Evolutionary conservation across 2,797 vertebrate species (phyloP), one percentile per base, ranked within the genome.

Genomic region (Trichosurus vulpecula): DNA sequence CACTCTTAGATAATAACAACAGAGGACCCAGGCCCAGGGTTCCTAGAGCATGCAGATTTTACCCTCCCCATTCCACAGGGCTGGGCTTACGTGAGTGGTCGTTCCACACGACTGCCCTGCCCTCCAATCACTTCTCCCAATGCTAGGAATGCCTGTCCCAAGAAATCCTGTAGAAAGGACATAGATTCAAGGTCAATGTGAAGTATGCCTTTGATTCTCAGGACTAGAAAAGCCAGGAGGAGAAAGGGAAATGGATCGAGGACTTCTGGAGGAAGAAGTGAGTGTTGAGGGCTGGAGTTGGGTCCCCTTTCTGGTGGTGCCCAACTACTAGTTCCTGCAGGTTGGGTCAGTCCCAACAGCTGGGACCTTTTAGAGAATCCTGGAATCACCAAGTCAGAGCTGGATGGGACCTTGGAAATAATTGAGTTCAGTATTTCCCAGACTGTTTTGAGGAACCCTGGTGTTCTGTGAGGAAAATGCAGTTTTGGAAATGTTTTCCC

Each of bases 121-220:
- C 99, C 99, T 92, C 99, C 99, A 4, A 99, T 99, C 98, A 99
- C 99, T 98, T 99, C 99, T 94, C 99, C 99, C 52, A 99, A 99
- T 0, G 99, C 99, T 97, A 99, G 99, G 61, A 99, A 99, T 0
- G 99, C 99, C 98, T 99, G 99, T 94, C 99, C 99, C 97, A 99
- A 99, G 98, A 99, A 99, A 97, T 99, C 99, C 99, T 99, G 96
- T 35, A 55, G 74, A 35, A 31, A n/a, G 30, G 52, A 95, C 27
- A 90, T 0, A 2, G 87, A 92, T 52, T 96, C 92, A 97, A 92
- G 0, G 1, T 52, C 52, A n/a, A 54, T 16, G 52, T 35, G 53
- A 52, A 61, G n/a, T 8, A 4, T 58, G 54, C 25, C 25, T 51
- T 16, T 87, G 74, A 47, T 51, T 47, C 41, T 87, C 31, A 27